Conservation (phyloP, 2,888 invertebrate species). For the Agrochola litura region DNA sequence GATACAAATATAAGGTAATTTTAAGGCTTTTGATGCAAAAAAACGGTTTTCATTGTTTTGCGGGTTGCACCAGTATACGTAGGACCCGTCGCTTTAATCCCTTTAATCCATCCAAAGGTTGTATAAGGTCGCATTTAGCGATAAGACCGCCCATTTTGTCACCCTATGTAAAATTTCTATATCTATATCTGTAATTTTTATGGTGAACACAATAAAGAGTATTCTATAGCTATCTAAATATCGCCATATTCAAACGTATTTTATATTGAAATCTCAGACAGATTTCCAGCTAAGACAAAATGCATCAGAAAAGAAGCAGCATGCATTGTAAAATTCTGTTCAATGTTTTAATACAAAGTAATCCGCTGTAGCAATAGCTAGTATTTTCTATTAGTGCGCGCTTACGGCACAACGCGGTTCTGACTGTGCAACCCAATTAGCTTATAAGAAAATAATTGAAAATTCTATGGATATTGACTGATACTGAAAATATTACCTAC, state of each 20-base stretch:
- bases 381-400: constrained; percentile 19
- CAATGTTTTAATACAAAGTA: constrained; percentile 12
- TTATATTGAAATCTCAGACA: neutral
- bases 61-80: too few relatives aligned
- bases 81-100: too few relatives aligned
- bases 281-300: neutral
- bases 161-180: neutral
- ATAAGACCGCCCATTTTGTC: neutral
- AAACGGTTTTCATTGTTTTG: too few relatives aligned
- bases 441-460: constrained; percentile 50
- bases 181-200: neutral
- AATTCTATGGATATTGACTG: constrained; percentile 27
- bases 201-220: neutral
- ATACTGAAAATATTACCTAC: neutral
- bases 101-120: neutral
- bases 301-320: neutral
- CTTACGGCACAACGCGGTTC: constrained; percentile 21
- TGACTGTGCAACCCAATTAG: constrained; percentile 53
- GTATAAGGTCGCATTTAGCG: neutral
- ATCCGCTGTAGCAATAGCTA: constrained; percentile 20
- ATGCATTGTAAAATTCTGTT: neutral
- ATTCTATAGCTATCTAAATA: neutral
- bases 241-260: neutral
- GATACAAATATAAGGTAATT: too few relatives aligned
- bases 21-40: too few relatives aligned